phyloP scores from a whole-genome alignment of 1,140 invertebrate genomes.

The Camponotus vicinus region DNA sequence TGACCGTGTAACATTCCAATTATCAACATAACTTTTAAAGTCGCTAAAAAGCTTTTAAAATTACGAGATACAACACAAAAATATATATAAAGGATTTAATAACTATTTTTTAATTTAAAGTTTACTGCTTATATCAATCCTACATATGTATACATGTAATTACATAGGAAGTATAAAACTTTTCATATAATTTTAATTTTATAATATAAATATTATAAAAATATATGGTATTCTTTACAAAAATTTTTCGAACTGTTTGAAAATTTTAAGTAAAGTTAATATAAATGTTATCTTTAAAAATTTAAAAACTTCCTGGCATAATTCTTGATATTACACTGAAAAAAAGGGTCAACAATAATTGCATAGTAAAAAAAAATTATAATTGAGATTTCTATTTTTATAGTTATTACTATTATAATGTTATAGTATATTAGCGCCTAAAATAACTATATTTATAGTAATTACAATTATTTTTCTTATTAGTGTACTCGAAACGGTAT shows the following conservation, averaged over 20 bases:
- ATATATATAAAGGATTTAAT: not conserved
- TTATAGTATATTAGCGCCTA: too few species aligned
- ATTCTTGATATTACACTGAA: not conserved
- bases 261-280: not conserved
- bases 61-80: not conserved
- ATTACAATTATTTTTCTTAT: too few species aligned
- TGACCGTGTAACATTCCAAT: conserved; percentile 5
- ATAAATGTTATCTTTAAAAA: not conserved
- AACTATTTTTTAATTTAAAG: not conserved
- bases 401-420: too few species aligned
- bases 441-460: too few species aligned
- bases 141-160: not conserved
- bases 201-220: too few species aligned
- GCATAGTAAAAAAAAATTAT: too few species aligned
- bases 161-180: too few species aligned
- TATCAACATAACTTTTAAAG: not conserved
- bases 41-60: not conserved
- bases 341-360: too few species aligned
- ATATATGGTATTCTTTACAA: too few species aligned
- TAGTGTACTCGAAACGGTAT: not conserved
- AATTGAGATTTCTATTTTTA: too few species aligned
- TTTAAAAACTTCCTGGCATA: not conserved
- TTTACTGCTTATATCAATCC: not conserved
- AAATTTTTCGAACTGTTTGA: not conserved
- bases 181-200: too few species aligned